phyloP scores from a whole-genome alignment of 2,888 invertebrate genomes.

The Alviniconcha strummeri region DNA sequence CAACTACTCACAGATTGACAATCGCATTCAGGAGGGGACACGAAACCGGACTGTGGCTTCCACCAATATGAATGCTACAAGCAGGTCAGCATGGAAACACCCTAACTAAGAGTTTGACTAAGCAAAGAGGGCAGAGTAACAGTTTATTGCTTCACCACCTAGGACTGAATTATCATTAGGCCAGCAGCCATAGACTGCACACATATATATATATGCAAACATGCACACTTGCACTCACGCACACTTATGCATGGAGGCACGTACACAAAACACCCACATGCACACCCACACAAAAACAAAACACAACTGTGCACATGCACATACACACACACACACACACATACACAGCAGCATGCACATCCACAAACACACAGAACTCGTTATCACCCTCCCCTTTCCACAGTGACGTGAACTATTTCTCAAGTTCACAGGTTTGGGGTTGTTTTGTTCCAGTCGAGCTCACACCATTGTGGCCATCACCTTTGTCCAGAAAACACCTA shows the following conservation, averaged over 20 bases:
- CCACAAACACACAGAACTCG: too few species aligned
- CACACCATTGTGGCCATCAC: conserved; percentile 70
- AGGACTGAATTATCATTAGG: too few species aligned
- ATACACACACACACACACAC: conserved; percentile 12
- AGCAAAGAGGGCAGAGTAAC: too few species aligned
- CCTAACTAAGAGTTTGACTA: too few species aligned
- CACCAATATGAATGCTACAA: conserved; percentile 72
- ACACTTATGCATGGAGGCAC: not conserved
- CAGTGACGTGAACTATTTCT: too few species aligned
- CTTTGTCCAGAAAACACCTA: conserved; percentile 67
- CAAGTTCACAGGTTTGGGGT: not conserved
- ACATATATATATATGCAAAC: not conserved
- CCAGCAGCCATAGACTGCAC: not conserved
- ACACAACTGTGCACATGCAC: not conserved
- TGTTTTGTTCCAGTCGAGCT: conserved; percentile 62
- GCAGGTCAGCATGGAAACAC: conserved; percentile 59
- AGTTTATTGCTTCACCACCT: too few species aligned
- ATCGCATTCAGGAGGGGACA: conserved; percentile 67
- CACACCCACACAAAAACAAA: not conserved
- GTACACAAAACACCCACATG: not conserved
- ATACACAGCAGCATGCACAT: not conserved
- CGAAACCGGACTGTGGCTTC: conserved; percentile 70
- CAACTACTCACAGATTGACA: conserved; percentile 68
- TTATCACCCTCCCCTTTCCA: too few species aligned
- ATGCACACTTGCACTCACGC: not conserved